These are phyloP conservation scores for Poecilia velifera DNA, from an alignment of 2,797 vertebrate species.

Conservation along the genomic window DNA sequence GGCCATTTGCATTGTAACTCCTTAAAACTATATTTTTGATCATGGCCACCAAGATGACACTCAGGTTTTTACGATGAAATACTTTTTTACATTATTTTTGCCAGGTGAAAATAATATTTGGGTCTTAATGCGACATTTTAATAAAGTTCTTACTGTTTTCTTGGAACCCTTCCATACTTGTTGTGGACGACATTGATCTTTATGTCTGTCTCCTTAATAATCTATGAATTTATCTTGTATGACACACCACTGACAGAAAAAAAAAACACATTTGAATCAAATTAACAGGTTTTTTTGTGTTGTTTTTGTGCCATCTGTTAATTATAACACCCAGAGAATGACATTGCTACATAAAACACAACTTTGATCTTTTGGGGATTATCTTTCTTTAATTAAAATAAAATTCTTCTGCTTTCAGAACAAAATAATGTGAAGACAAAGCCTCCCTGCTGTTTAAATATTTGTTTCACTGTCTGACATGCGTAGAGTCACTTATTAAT, in stretches of 20 bases:
- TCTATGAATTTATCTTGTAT: neutral
- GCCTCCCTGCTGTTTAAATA: neutral
- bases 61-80: neutral
- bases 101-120: neutral
- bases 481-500: neutral
- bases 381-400: constrained; percentile 20
- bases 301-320: constrained; percentile 12
- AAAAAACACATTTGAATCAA: neutral
- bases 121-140: neutral
- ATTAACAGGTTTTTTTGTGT: neutral
- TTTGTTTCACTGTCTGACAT: neutral
- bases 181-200: neutral
- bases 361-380: constrained; percentile 63
- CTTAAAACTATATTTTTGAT: neutral
- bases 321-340: neutral
- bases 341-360: constrained; percentile 23
- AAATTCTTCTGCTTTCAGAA: constrained; percentile 9
- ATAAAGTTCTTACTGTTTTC: neutral
- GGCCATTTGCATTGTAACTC: neutral
- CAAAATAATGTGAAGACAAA: constrained; percentile 22
- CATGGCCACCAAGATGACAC: neutral
- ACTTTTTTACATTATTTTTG: too few relatives aligned
- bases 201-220: neutral
- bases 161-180: neutral
- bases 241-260: neutral